Conservation (phyloP, 2,888 invertebrate species). For the Acanthosepion lycidas region DNA sequence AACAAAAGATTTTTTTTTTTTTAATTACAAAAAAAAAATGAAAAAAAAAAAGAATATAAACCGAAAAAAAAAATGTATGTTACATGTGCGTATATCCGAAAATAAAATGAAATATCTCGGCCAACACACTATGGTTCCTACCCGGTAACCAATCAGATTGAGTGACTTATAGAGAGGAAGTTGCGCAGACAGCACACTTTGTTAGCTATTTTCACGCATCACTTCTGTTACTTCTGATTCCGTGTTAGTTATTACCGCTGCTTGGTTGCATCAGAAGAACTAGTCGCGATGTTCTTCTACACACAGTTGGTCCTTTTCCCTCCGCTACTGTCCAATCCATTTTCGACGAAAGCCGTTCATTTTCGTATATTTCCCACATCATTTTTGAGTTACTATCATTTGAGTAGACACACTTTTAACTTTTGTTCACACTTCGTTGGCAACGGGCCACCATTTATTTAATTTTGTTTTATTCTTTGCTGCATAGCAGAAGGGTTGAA, state of each 20-base stretch:
- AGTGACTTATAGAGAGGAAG: not conserved
- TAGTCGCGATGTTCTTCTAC: not conserved
- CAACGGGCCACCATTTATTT: not conserved
- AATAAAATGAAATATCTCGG: not conserved
- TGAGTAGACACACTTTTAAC: not conserved
- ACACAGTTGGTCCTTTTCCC: not conserved
- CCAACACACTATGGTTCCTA: not conserved
- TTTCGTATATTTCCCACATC: not conserved
- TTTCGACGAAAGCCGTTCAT: not conserved
- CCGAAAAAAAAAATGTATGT: not conserved
- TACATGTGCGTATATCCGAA: not conserved
- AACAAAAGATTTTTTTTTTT: not conserved
- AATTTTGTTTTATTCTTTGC: not conserved
- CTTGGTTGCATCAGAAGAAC: not conserved
- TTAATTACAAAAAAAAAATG: too few relatives aligned
- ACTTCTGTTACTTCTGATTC: not conserved
- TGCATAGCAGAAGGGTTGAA: not conserved
- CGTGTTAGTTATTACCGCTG: not conserved
- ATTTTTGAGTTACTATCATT: not conserved
- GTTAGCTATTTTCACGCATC: constrained; percentile 33
- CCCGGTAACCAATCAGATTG: not conserved
- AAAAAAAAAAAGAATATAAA: too few relatives aligned
- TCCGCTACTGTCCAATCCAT: not conserved
- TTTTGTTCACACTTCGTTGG: not conserved
- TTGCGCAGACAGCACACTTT: not conserved